Percentiles rank a stretch among this genome's conserved stretches.
Evolutionary conservation across 1,140 invertebrate species (phyloP).

Genomic region (Lepidurus apus): DNA sequence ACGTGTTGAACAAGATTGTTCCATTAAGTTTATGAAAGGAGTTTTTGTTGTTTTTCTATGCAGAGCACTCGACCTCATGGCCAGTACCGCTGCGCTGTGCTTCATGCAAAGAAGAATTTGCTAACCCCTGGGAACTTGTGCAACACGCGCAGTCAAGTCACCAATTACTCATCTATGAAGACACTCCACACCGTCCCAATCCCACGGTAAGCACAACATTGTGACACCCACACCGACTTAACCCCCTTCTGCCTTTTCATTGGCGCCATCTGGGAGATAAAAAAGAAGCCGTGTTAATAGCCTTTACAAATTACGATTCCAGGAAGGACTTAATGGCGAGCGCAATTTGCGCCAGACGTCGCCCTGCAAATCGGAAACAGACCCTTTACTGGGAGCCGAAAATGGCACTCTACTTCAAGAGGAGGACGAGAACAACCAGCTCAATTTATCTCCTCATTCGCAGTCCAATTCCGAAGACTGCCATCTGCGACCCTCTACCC

Average conservation of each 20-base stretch:
- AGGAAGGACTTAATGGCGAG: neutral
- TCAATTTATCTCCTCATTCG: constrained; percentile 4
- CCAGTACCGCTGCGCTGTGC: neutral
- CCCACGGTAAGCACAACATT: constrained; percentile 1
- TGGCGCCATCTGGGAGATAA: no score
- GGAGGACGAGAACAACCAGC: neutral
- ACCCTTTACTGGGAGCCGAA: neutral
- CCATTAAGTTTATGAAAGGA: no score
- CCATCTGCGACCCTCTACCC: neutral
- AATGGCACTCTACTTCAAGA: neutral
- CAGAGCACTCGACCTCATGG: neutral
- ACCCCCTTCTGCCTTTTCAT: no score
- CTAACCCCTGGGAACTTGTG: neutral
- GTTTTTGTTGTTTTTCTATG: neutral
- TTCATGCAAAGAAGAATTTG: constrained; percentile 4
- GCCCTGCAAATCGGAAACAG: neutral
- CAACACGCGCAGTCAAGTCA: neutral
- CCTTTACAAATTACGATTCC: neutral
- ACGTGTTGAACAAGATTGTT: no score
- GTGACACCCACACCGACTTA: no score
- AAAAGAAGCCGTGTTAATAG: no score
- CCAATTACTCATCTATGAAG: neutral
- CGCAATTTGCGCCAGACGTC: neutral
- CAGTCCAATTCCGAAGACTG: constrained; percentile 5
- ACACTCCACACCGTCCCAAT: neutral